phyloP scores from a whole-genome alignment of 2,888 invertebrate genomes.

The Oscheius sp. region DNA sequence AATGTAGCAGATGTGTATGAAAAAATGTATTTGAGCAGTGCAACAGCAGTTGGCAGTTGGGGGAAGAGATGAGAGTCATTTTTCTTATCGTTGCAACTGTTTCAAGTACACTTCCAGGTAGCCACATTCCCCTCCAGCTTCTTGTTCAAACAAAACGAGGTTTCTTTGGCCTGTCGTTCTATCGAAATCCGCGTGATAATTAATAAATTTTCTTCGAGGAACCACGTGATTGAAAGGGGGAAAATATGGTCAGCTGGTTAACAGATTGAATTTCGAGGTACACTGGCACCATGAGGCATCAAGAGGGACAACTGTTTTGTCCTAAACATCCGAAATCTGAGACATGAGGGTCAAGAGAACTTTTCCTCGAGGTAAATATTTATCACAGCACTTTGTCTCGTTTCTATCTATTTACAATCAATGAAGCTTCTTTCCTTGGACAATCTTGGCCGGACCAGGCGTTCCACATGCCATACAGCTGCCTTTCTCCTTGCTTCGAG shows the following conservation, averaged over 20 bases:
- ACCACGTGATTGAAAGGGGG: neutral
- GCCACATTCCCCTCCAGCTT: neutral
- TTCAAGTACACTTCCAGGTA: neutral
- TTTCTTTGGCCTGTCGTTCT: too few species aligned
- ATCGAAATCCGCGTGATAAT: slow-evolving; percentile 1
- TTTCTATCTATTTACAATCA: neutral
- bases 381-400: too few species aligned
- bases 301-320: neutral
- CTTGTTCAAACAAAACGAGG: slow-evolving; percentile 20
- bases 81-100: neutral
- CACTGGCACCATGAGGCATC: neutral
- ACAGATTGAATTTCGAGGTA: neutral
- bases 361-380: neutral
- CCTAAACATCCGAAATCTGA: neutral
- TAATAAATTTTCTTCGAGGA: neutral
- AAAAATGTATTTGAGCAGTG: neutral
- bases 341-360: neutral
- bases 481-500: slow-evolving; percentile 28
- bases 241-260: slow-evolving; percentile 16
- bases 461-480: slow-evolving; percentile 27
- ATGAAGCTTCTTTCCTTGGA: neutral
- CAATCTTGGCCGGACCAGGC: neutral
- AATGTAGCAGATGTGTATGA: too few species aligned
- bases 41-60: neutral
- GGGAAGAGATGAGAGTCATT: slow-evolving; percentile 1